Evolutionary conservation across 2,797 vertebrate genomes (phyloP).

Genomic region (Coregonus sp.): DNA sequence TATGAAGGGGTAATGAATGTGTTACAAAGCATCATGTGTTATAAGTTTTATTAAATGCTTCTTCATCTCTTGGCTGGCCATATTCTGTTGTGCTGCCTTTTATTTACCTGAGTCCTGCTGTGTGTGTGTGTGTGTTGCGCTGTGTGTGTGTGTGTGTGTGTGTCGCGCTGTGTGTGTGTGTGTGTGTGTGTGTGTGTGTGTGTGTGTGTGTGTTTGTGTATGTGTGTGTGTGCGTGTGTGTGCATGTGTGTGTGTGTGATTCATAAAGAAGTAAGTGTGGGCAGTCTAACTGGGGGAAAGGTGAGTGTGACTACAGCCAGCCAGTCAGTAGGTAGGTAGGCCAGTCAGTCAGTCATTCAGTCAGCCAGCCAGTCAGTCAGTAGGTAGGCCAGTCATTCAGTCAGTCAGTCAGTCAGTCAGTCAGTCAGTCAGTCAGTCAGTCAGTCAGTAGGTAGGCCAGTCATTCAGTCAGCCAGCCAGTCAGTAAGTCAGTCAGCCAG

Average conservation of each 20-base stretch:
- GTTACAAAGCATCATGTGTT: background rate
- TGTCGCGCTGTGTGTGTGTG: too few species aligned
- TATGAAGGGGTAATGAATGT: too few species aligned
- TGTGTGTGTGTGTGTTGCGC: too few species aligned
- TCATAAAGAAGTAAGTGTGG: background rate
- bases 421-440: background rate
- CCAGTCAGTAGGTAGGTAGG: background rate
- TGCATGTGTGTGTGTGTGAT: background rate
- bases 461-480: too few species aligned
- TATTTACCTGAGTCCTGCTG: background rate
- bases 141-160: too few species aligned
- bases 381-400: background rate
- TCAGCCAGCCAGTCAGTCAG: too few species aligned
- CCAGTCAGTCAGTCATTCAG: too few species aligned
- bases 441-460: too few species aligned
- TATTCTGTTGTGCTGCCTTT: background rate
- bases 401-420: background rate
- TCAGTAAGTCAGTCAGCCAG: too few species aligned
- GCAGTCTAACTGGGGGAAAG: background rate
- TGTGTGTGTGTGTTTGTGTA: too few species aligned
- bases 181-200: background rate
- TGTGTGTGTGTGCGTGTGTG: too few species aligned
- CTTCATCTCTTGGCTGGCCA: background rate
- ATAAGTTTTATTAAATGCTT: background rate
- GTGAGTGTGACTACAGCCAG: background rate